phyloP scores from a whole-genome alignment of 2,113 vertebrate species.

The Pheucticus melanocephalus region DNA sequence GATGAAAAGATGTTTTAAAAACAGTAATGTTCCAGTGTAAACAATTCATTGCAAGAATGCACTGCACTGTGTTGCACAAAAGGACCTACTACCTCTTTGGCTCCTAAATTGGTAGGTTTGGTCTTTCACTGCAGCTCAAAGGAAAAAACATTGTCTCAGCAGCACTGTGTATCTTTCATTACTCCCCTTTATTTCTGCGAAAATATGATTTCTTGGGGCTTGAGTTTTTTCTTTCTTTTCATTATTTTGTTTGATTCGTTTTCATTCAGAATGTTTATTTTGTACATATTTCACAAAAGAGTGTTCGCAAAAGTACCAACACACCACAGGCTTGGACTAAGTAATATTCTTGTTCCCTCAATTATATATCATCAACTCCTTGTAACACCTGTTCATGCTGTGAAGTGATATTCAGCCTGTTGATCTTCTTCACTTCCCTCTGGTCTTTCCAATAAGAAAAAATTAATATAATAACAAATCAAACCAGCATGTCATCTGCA shows the following conservation, averaged over 20 bases:
- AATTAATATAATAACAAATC: neutral
- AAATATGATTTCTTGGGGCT: neutral
- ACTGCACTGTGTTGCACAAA: neutral
- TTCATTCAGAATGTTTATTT: neutral
- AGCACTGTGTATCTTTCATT: neutral
- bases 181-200: neutral
- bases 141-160: neutral
- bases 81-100: neutral
- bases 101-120: neutral
- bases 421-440: neutral
- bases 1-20: neutral
- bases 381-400: neutral
- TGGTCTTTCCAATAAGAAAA: neutral
- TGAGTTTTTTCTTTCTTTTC: accelerated
- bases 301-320: neutral
- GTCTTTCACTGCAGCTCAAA: neutral
- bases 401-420: neutral
- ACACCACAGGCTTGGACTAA: neutral
- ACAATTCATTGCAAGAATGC: neutral
- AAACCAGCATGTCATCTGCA: neutral
- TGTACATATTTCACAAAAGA: neutral
- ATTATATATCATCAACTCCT: neutral
- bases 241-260: neutral
- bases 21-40: neutral
- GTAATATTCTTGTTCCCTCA: neutral